Conservation (phyloP, 1,140 invertebrate genomes). For the Nilaparvata lugens region DNA sequence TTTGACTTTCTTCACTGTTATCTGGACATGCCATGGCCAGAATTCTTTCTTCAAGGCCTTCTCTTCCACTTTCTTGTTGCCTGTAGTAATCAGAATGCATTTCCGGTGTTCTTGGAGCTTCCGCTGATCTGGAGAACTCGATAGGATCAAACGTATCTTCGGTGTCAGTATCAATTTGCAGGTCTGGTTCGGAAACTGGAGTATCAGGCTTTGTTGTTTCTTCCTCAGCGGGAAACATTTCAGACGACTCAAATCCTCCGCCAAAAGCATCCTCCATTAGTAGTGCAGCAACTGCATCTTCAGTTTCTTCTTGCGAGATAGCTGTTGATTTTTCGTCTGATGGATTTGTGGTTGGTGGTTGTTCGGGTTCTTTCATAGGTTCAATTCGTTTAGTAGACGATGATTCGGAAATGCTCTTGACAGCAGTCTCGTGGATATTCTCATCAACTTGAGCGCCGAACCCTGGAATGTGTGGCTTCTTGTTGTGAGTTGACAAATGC, state of each 20-base stretch:
- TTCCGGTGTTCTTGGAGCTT: constrained; percentile 42
- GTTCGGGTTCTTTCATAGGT: constrained; percentile 34
- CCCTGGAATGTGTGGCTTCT: constrained; percentile 54
- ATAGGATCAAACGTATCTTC: constrained; percentile 56
- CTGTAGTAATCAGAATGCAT: constrained; percentile 25
- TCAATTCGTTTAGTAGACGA: constrained; percentile 19
- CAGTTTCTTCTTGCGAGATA: constrained; percentile 86
- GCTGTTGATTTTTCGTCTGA: constrained; percentile 71
- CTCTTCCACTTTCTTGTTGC: constrained; percentile 20
- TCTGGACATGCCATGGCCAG: constrained; percentile 22
- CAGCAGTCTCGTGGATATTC: constrained; percentile 66
- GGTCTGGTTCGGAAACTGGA: constrained; percentile 69
- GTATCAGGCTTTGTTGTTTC: constrained; percentile 76
- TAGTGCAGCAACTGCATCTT: constrained; percentile 80
- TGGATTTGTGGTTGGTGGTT: constrained; percentile 35
- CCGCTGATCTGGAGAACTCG: constrained; percentile 33
- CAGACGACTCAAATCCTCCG: constrained; percentile 40
- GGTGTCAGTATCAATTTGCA: constrained; percentile 80
- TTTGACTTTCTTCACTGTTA: background rate
- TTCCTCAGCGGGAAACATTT: constrained; percentile 42
- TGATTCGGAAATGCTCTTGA: constrained; percentile 60
- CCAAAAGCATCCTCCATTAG: constrained; percentile 70
- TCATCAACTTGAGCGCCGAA: constrained; percentile 53
- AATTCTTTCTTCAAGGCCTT: constrained; percentile 28
- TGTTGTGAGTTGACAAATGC: constrained; percentile 27